Percentiles rank a stretch among this genome's conserved stretches.
These are phyloP conservation scores for Zaprionus obscuricornis DNA, from an alignment of 2,888 invertebrate species.

Conservation along the genomic window DNA sequence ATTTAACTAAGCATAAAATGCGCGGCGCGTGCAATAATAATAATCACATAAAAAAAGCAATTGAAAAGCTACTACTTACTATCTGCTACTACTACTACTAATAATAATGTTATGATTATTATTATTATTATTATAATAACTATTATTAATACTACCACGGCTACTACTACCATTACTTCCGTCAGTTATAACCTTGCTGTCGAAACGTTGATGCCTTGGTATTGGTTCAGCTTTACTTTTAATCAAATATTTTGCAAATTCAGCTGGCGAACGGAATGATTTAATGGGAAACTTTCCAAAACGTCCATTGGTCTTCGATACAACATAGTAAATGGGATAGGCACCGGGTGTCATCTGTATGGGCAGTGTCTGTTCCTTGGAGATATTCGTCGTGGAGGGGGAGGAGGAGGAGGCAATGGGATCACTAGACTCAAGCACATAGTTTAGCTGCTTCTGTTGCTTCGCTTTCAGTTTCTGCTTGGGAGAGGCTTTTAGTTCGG, in stretches of 20 bases:
- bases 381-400: too few species aligned
- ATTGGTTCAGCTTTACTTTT: constrained; percentile 73
- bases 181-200: too few species aligned
- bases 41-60: constrained; percentile 59
- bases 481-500: constrained; percentile 65
- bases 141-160: too few species aligned
- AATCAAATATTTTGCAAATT: constrained; percentile 77
- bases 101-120: too few species aligned
- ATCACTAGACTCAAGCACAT: constrained; percentile 59
- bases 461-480: constrained; percentile 63
- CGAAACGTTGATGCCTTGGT: constrained; percentile 48
- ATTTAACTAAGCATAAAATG: constrained; percentile 54
- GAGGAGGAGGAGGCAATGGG: too few species aligned
- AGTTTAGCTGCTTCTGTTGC: constrained; percentile 75
- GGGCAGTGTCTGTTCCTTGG: constrained; percentile 56
- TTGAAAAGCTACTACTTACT: constrained; percentile 34
- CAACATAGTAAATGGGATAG: constrained; percentile 80
- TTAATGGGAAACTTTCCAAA: constrained; percentile 81
- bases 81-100: constrained; percentile 13
- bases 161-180: too few species aligned
- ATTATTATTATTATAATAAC: too few species aligned
- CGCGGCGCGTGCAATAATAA: constrained; percentile 36
- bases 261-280: constrained; percentile 71
- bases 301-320: constrained; percentile 80
- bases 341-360: constrained; percentile 79